Evolutionary conservation across 2,888 invertebrate genomes (phyloP).

Genomic region (Oscheius sp.): DNA sequence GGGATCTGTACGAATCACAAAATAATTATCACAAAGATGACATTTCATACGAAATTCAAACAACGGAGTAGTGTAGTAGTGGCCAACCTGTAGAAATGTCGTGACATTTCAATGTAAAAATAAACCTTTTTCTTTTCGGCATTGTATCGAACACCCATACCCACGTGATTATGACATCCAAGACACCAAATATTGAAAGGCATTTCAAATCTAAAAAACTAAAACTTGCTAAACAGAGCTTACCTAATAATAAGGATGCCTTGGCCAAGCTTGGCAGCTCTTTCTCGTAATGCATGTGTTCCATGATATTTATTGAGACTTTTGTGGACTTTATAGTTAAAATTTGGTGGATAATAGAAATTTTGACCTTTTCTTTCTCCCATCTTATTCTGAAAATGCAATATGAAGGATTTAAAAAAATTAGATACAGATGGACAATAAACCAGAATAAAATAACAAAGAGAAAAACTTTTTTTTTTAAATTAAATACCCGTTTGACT

Average conservation of each 20-base stretch:
- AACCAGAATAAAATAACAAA: not conserved
- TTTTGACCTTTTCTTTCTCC: slow-evolving; percentile 96
- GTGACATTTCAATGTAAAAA: no score
- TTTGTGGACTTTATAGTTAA: slow-evolving; percentile 88
- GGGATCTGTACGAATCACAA: slow-evolving; percentile 97
- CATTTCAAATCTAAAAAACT: slow-evolving; percentile 87
- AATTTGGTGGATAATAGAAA: slow-evolving; percentile 98
- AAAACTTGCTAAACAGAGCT: slow-evolving; percentile 11
- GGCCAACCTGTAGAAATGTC: slow-evolving; percentile 77
- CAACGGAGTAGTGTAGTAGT: slow-evolving; percentile 96
- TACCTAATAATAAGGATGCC: slow-evolving; percentile 91
- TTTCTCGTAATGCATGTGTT: slow-evolving; percentile 92
- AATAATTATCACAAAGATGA: slow-evolving; percentile 94
- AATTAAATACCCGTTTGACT: not conserved
- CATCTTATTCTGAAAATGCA: slow-evolving; percentile 71
- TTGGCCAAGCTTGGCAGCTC: slow-evolving; percentile 87
- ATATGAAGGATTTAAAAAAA: not conserved
- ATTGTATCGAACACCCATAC: slow-evolving; percentile 97
- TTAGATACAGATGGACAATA: not conserved
- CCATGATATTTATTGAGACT: slow-evolving; percentile 90
- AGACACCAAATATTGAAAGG: slow-evolving; percentile 99
- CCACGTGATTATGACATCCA: slow-evolving; percentile 96
- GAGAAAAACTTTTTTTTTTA: no score
- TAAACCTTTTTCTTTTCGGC: slow-evolving; percentile 75
- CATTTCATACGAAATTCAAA: slow-evolving; percentile 99